A percentile compares a stretch with the other conserved stretches of the same genome.
These are phyloP conservation scores for Xenopus tropicalis DNA, from an alignment of 2,113 vertebrate species.

Conservation along the genomic window UCB_Xtro_10.0 CM004449.2:57931501-57932000, in stretches of 20 bases:
- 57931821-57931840: conserved; percentile 5
- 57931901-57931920: conserved; percentile 13
- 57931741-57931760: conserved; percentile 17
- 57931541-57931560: background rate
- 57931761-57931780: conserved; percentile 17
- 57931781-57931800: conserved; percentile 27
- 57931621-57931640: background rate
- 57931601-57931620: background rate
- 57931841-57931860: background rate
- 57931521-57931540: conserved; percentile 7
- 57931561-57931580: background rate
- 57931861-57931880: conserved; percentile 3
- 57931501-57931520: conserved; percentile 8
- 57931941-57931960: background rate
- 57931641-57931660: background rate
- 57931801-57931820: conserved; percentile 5
- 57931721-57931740: background rate
- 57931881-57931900: conserved; percentile 12
- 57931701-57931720: background rate
- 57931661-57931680: background rate
- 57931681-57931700: conserved; percentile 1
- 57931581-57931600: background rate
- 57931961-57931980: background rate
- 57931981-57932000: no score
- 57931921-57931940: conserved; percentile 28